These are phyloP conservation scores for Lithophane socia DNA, from an alignment of 2,888 invertebrate species.

Conservation along the genomic window DNA sequence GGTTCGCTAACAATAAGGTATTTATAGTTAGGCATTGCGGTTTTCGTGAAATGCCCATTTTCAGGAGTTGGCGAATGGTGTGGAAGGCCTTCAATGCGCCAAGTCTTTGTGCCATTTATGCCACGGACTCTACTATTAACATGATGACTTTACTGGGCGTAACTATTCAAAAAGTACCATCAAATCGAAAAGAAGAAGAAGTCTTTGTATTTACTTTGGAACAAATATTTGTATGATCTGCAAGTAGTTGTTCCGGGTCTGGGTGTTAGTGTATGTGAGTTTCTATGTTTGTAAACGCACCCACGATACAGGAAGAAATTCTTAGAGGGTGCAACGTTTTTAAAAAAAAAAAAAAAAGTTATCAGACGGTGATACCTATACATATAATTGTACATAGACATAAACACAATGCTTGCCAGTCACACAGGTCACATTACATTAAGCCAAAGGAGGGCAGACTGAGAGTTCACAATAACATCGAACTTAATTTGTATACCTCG, in stretches of 20 bases:
- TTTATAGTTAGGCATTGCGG: neutral
- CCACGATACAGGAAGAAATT: no score
- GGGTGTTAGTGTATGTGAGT: no score
- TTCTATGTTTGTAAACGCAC: no score
- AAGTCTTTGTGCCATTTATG: neutral
- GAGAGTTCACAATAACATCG: neutral
- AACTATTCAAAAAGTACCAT: neutral
- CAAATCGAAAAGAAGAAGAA: neutral
- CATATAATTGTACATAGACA: neutral
- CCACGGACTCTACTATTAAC: neutral
- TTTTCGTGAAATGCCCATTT: neutral
- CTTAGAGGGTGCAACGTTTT: no score
- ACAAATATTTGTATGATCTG: no score
- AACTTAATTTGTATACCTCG: neutral
- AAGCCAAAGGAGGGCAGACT: neutral
- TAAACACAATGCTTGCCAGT: constrained; percentile 10
- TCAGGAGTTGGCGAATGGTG: neutral
- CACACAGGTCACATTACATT: neutral
- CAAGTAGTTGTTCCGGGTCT: no score
- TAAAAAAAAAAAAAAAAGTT: no score
- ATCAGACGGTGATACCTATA: neutral
- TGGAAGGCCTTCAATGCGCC: neutral
- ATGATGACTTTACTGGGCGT: neutral
- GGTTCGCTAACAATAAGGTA: neutral
- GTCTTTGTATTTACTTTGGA: no score